Base-by-base conservation (phyloP, 2,888 invertebrate species). In the Nomada fabriciana region DNA sequence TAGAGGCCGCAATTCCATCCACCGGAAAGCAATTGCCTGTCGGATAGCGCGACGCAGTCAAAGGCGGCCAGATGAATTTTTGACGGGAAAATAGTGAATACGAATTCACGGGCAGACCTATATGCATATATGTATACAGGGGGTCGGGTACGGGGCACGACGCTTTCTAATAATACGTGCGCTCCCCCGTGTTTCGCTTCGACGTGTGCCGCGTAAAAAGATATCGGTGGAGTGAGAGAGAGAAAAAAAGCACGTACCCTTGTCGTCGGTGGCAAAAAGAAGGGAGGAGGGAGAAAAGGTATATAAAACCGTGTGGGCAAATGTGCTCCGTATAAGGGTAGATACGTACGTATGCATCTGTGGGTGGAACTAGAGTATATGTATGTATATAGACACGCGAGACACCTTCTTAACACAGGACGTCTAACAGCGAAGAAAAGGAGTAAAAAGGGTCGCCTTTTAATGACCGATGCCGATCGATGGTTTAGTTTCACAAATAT, bases 401-500 rank as follows among this genome's bases (percentile, higher is more conserved):
- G 68, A 53, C 60, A 73, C 60, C 70, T n/a, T n/a, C n/a, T 78
- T 67, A 67, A 75, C 53, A 63, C 61, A 64, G 63, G 71, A 64
- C 50, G 79, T 43, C 69, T n/a, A 67, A 42, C 55, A 63, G 73
- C 53, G 55, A 72, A 65, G 74, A 55, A 74, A 78, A 69, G 59
- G 76, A 76, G 75, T 85, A 72, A 80, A 80, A 74, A 81, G 81
- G 75, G 71, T 68, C 70, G 79, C 57, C 60, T 81, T 10, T 80
- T 79, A 77, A 85, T 77, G 85, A 86, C 85, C 76, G 82, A 77
- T 82, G 83, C 80, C 86, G 88, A 89, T 89, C 89, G 89, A 90
- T 90, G 86, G 82, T 87, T 89, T 79, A 83, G 84, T 88, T 89
- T 89, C 87, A 89, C 89, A 89, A 89, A 90, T 89, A 90, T 90